Percentiles rank a stretch among this genome's conserved stretches.
These are phyloP conservation scores for Polypedilum vanderplanki DNA, from an alignment of 1,140 invertebrate species.

Conservation along the genomic window DNA sequence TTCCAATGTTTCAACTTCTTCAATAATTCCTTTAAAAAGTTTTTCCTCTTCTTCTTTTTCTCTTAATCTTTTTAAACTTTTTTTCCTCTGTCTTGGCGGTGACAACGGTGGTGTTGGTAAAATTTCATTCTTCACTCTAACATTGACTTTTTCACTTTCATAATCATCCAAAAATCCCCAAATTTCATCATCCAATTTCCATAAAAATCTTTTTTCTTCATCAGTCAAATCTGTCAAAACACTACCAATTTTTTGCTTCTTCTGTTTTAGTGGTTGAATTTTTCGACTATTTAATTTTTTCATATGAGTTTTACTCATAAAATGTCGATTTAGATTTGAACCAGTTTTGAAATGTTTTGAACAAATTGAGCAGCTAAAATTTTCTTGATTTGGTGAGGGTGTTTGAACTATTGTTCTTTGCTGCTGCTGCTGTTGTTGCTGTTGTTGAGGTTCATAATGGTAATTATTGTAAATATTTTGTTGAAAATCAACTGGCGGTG, in stretches of 20 bases:
- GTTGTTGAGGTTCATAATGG: neutral
- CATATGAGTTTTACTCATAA: neutral
- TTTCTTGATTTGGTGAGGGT: neutral
- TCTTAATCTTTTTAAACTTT: neutral
- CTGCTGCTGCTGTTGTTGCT: neutral
- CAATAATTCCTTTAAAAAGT: too few species aligned
- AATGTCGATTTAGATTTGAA: neutral
- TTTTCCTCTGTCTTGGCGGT: neutral
- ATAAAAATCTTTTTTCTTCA: neutral
- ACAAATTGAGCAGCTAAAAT: neutral
- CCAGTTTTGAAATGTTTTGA: neutral
- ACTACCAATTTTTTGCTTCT: neutral
- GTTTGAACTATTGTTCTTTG: neutral
- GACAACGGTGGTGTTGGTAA: neutral
- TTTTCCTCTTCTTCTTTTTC: too few species aligned
- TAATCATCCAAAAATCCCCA: neutral
- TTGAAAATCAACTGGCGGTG: neutral
- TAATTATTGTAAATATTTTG: slow-evolving; percentile 1
- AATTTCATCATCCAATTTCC: neutral
- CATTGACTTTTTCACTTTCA: neutral
- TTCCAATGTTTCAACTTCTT: too few species aligned
- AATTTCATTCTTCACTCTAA: neutral
- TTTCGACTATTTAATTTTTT: neutral
- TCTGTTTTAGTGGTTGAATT: neutral
- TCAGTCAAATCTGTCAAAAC: neutral